These are phyloP conservation scores for Neoitamus cyanurus DNA, from an alignment of 2,888 invertebrate species.

Conservation along the genomic window DNA sequence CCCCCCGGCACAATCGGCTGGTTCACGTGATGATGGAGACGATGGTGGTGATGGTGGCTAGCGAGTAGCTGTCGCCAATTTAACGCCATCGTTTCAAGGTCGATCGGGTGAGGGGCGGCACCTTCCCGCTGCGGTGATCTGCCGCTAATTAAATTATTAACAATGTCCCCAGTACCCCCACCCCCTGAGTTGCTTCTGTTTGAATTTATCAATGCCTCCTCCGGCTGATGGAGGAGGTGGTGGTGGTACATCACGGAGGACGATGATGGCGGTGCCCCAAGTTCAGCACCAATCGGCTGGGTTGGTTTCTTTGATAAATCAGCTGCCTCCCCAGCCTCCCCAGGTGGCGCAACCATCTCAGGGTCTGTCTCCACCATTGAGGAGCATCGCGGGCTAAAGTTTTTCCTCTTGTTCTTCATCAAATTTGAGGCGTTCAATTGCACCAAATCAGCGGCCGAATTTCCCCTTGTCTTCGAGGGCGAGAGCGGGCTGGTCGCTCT, in stretches of 20 bases:
- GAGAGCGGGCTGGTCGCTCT: not conserved
- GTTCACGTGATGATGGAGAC: not conserved
- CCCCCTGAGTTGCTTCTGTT: not conserved
- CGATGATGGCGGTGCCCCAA: too few species aligned
- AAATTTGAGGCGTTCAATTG: slow-evolving; percentile 17
- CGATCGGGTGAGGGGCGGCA: not conserved
- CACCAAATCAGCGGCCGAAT: slow-evolving; percentile 6
- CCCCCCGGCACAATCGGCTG: not conserved
- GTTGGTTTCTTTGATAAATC: not conserved
- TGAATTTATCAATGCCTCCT: not conserved
- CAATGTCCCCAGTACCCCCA: not conserved
- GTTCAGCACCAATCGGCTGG: too few species aligned
- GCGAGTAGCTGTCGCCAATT: slow-evolving; percentile 23
- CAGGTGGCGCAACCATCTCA: not conserved
- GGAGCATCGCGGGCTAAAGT: slow-evolving; percentile 48
- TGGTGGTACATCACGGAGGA: not conserved
- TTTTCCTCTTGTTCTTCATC: slow-evolving; percentile 50
- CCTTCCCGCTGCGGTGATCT: not conserved
- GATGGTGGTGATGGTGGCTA: not conserved
- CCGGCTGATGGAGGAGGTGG: not conserved
- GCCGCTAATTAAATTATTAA: not conserved
- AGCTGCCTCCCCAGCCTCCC: not conserved
- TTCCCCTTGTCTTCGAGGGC: not conserved
- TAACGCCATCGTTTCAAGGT: not conserved
- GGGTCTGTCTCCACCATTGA: not conserved